These are phyloP conservation scores for Ptychoptera contaminata DNA, from an alignment of 2,888 invertebrate species.

Conservation along the genomic window DNA sequence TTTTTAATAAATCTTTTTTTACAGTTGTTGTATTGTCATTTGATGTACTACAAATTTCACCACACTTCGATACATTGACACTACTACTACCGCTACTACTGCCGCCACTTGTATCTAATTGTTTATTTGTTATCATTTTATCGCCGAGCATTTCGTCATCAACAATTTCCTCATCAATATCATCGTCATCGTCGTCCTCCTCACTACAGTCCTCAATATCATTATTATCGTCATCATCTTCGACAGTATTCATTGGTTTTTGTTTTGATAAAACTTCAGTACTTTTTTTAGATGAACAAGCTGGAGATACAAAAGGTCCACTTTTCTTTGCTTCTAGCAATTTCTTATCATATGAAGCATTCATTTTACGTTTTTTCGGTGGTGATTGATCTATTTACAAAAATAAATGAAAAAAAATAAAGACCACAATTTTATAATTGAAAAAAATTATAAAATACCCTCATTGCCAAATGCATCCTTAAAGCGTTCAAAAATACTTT, in stretches of 20 bases:
- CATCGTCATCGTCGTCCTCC: not conserved
- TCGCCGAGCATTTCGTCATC: not conserved
- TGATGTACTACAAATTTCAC: no score
- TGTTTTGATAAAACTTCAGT: not conserved
- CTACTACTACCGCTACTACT: no score
- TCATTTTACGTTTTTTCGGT: constrained; percentile 10
- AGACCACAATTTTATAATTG: not conserved
- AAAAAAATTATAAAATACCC: constrained; percentile 6
- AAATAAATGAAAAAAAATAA: not conserved
- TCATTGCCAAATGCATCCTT: constrained; percentile 9
- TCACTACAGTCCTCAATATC: not conserved
- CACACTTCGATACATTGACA: no score
- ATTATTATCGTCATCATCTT: not conserved
- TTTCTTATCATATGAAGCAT: constrained; percentile 1
- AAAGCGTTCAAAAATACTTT: constrained; percentile 14
- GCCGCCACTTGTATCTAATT: no score
- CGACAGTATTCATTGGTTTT: not conserved
- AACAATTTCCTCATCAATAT: not conserved
- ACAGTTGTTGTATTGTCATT: no score
- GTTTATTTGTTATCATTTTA: no score
- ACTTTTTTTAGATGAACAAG: not conserved
- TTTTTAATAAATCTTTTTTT: no score
- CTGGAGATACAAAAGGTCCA: not conserved
- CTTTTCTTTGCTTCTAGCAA: not conserved
- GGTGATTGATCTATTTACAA: constrained; percentile 8